Evolutionary conservation across 1,140 invertebrate genomes (phyloP), one percentile per base, ranked within the genome.

Genomic region (Parasteatoda tepidariorum): DNA sequence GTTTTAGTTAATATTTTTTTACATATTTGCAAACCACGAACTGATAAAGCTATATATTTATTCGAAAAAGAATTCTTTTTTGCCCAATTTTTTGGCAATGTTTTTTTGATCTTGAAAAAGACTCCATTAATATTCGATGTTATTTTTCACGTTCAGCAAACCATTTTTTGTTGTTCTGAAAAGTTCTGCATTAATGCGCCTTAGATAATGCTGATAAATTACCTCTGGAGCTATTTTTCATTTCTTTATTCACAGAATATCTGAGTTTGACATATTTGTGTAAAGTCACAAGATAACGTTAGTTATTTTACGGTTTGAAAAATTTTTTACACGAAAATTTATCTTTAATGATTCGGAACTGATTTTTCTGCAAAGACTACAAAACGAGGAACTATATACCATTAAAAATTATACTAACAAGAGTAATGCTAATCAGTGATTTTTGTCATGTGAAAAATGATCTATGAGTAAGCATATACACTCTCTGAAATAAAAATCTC

Each of bases 121-220:
- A 41, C 30, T 18, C 70, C 55, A 73, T 73, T 57, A 73, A 73
- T 73, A 57, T 73, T 30, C 57, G 5, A 54, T 33, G 30, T 26
- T 61, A 28, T 75, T 61, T 75, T 62, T 75, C 73, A 57, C 38
- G 18, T 57, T n/a, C n/a, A 55, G 24, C 24, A 9, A 34, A 18
- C 15, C 55, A n/a, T n/a, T 71, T 18, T 26, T 24, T 59, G 55
- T 59, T 30, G 24, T 76, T 76, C 31, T 34, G 31, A 15, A 24
- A 48, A 64, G 26, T 41, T n/a, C 41, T 48, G 26, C 74, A 66
- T 64, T 76, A 64, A 74, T 76, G 59, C 22, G 13, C 28, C 61
- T 76, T 55, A 64, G 26, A 76, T 76, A 76, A 64, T 64, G 24
- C 62, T 76, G 74, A 76, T 30, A 76, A 76, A 64, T 48, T 76